Evolutionary conservation across 2,888 invertebrate genomes (phyloP), one percentile per base, ranked within the genome.

Genomic region (Peribatodes rhomboidaria): DNA sequence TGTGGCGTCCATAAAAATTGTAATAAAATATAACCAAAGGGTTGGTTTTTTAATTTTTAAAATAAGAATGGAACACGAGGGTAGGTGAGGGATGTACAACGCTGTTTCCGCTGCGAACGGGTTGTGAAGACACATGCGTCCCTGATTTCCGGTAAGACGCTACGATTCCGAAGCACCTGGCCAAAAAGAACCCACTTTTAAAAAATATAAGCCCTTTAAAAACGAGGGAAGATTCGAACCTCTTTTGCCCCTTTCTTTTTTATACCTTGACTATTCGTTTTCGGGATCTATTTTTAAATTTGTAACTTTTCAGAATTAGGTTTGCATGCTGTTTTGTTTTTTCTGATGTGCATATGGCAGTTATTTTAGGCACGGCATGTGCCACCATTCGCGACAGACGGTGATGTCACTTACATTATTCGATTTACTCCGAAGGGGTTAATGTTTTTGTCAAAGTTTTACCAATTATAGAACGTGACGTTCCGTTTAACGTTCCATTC

Each of bases 141-240:
- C 84, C 89, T 90, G 90, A 92, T 91, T 90, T 92, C 92, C 92
- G 92, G 92, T 83, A 90, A 88, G 87, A 83, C 85, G 84, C 78
- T 83, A 81, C 83, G 78, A 83, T 83, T 84, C 76, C 72, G 69
- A 80, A 81, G 83, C 92, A 93, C 92, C 92, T 93, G 92, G 92
- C 79, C 81, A 79, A 82, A 79, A 86, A 83, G 82, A 84, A 87
- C 78, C 78, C 79, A 85, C 81, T 86, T 89, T 88, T 88, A 90
- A 81, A 86, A 80, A 76, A 82, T 76, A 81, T 83, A 89, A 76
- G 75, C 73, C 88, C 90, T 87, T 87, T 37, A 42, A 55, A 47
- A 87, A 83, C 76, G 72, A 83, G 83, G 85, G 86, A 88, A 85
- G 82, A 84, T 64, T 65, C 11, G 33, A 61, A 80, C 68, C 82